These are phyloP conservation scores for Achatina immaculata DNA, from an alignment of 1,140 invertebrate genomes.

Conservation along the genomic window DNA sequence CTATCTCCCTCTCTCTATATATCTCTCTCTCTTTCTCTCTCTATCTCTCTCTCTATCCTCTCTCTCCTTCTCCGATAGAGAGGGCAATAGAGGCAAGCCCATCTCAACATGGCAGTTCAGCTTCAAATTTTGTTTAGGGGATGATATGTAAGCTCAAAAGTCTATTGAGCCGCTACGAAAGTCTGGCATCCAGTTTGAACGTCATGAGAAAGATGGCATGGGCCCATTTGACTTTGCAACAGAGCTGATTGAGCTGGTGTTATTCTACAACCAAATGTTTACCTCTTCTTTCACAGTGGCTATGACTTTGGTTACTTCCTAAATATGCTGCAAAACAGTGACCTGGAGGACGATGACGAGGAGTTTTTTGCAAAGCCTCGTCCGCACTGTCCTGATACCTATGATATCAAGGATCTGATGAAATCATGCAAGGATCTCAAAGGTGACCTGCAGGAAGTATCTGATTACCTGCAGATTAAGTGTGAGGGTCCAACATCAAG, in stretches of 20 bases:
- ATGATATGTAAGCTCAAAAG: slow-evolving; percentile 98
- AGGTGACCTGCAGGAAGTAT: slow-evolving; percentile 87
- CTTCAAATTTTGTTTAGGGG: slow-evolving; percentile 94
- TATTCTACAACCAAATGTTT: slow-evolving; percentile 94
- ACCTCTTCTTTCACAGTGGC: slow-evolving; percentile 96
- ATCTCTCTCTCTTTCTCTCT: no score
- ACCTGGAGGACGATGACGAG: slow-evolving; percentile 90
- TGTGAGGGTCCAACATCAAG: slow-evolving; percentile 97
- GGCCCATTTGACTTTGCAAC: slow-evolving; percentile 96
- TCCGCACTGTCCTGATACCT: slow-evolving; percentile 96
- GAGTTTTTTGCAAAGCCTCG: slow-evolving; percentile 95
- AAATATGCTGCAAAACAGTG: slow-evolving; percentile 90
- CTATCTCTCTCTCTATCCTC: no score
- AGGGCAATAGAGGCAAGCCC: slow-evolving; percentile 89
- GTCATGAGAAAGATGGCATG: slow-evolving; percentile 97
- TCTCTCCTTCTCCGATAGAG: slow-evolving; percentile 96
- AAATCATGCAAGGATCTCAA: slow-evolving; percentile 98
- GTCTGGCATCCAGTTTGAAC: slow-evolving; percentile 96
- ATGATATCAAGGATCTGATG: slow-evolving; percentile 99
- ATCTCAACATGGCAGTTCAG: slow-evolving; percentile 97
- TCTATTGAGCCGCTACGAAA: slow-evolving; percentile 96
- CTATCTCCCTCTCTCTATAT: no score
- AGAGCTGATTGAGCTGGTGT: slow-evolving; percentile 95
- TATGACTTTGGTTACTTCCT: slow-evolving; percentile 99
- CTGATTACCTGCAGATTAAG: slow-evolving; percentile 76